Conservation (phyloP, 2,113 vertebrate species). For the Microcebus tavaratra region DNA sequence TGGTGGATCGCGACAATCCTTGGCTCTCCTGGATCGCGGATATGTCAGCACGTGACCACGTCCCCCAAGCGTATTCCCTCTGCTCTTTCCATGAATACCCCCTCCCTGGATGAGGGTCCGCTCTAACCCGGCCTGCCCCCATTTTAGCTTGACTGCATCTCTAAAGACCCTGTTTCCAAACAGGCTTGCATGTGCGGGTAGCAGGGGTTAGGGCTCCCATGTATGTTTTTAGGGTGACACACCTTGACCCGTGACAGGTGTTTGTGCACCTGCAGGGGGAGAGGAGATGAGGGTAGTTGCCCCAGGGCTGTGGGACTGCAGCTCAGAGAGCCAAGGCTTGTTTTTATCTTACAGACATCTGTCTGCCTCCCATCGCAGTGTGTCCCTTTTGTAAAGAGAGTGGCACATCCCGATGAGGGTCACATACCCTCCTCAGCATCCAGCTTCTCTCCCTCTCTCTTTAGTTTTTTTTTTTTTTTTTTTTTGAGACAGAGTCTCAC, state of each 20-base stretch:
- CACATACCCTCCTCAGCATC: background rate
- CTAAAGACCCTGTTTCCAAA: background rate
- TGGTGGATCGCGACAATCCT: background rate
- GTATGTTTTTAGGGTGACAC: background rate
- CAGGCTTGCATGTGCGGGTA: background rate
- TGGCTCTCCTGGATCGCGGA: background rate
- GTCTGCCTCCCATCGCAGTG: fast-evolving
- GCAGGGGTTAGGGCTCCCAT: background rate
- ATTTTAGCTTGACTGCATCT: background rate
- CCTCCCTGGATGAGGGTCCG: background rate
- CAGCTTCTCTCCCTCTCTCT: background rate
- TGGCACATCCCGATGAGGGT: background rate
- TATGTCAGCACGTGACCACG: background rate
- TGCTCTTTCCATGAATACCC: background rate
- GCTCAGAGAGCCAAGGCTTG: background rate
- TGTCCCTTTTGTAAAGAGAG: fast-evolving
- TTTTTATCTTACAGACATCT: fast-evolving
- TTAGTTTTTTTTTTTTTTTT: background rate
- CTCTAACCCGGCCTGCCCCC: background rate
- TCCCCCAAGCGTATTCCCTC: background rate
- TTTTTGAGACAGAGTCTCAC: too few species aligned
- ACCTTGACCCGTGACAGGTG: background rate
- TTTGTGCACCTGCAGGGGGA: too few species aligned
- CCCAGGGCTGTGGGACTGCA: background rate
- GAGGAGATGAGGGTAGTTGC: background rate